Percentiles rank a stretch among this genome's conserved stretches.
Conservation (phyloP, 2,888 invertebrate species). For the Petrolisthes manimaculis region DNA sequence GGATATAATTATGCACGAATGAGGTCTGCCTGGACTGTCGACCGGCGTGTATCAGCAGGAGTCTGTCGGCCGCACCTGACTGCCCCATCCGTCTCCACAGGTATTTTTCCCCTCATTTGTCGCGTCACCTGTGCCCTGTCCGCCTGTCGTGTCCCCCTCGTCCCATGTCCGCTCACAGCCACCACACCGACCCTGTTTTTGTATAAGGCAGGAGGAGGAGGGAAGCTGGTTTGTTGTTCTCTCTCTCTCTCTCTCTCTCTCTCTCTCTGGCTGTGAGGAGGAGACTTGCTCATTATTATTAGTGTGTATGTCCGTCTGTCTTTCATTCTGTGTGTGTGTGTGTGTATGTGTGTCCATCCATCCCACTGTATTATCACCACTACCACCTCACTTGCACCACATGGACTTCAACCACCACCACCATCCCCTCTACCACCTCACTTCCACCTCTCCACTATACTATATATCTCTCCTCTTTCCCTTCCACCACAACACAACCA, state of each 20-base stretch:
- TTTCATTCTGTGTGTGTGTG: not conserved
- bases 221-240: too few relatives aligned
- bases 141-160: not conserved
- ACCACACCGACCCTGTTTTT: too few relatives aligned
- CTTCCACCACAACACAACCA: too few relatives aligned
- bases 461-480: too few relatives aligned
- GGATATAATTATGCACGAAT: not conserved
- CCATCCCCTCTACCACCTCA: too few relatives aligned
- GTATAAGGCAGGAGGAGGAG: too few relatives aligned
- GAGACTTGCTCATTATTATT: not conserved
- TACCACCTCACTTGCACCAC: too few relatives aligned
- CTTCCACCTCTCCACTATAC: too few relatives aligned
- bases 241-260: too few relatives aligned
- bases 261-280: too few relatives aligned
- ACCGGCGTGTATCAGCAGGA: not conserved
- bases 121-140: slow-evolving; percentile 9
- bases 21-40: not conserved
- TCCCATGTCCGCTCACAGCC: not conserved
- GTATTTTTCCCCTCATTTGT: slow-evolving; percentile 13
- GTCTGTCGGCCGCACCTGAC: not conserved
- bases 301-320: not conserved
- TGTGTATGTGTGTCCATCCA: not conserved
- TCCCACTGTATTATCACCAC: too few relatives aligned
- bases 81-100: slow-evolving; percentile 3
- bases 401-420: too few relatives aligned